Evolutionary conservation across 2,797 vertebrate species (phyloP), one percentile per base, ranked within the genome.

Genomic region (Pteronotus mesoamericanus): DNA sequence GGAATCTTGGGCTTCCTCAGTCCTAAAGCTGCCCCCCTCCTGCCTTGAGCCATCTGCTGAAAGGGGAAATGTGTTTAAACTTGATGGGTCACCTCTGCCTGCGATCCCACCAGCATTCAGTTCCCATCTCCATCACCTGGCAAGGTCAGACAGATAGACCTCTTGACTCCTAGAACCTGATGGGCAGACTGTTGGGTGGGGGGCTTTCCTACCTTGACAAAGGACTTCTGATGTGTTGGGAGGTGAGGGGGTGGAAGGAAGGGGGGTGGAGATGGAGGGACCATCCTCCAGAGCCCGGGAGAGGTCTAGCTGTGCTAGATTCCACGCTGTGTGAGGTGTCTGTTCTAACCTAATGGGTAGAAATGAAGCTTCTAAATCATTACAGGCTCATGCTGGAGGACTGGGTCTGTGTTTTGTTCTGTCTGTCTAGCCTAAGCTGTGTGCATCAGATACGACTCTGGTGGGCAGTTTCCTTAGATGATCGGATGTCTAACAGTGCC

Each of bases 31-130:
- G 34, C 53, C 97, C 82, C 86, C 57, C 59, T 92, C 82, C 96
- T 94, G 93, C 96, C 95, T 97, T 96, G 96, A 94, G 51, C 91
- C 72, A 57, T 96, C 97, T 48, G 24, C 91, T 71, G 71, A 95
- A 97, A 95, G 90, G 80, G 97, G 98, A 97, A 92, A 98, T 98
- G 98, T 98, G 98, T 97, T 98, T 98, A 97, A 98, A 98, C 88
- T 97, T 98, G 89, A 98, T 98, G 95, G 98, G 98, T 90, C 98
- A 98, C 89, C 98, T 98, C 93, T 98, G 98, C 96, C 96, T 98
- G 86, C 98, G 98, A 77, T 96, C 98, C 87, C 96, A 98, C 95
- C 98, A 98, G 95, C 97, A 97, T 48, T 96, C 98, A n/a, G 84
- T 98, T 87, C 96, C 98, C 71, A 96, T 97, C 95, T 98, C 98